phyloP scores from a whole-genome alignment of 2,113 vertebrate genomes.

The Rallus limicola region DNA sequence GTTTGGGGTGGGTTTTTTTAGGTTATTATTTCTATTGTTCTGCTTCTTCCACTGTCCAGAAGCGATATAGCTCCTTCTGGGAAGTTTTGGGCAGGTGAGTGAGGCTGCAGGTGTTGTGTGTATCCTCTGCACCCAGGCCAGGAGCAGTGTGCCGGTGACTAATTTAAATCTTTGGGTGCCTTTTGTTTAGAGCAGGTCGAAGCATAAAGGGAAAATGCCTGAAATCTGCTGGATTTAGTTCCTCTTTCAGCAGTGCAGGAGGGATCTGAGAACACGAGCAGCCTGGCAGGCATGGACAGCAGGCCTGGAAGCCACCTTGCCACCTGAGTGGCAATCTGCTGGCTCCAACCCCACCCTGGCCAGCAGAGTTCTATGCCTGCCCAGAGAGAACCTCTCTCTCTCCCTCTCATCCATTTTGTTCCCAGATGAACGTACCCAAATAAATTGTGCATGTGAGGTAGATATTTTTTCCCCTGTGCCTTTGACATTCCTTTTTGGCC shows the following conservation, averaged over 20 bases:
- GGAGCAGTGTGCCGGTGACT: not conserved
- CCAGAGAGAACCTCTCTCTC: not conserved
- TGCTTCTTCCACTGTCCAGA: not conserved
- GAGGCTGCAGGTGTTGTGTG: accelerated
- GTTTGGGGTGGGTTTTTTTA: not conserved
- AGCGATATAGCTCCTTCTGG: not conserved
- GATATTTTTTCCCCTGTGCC: not conserved
- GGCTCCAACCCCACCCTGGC: not conserved
- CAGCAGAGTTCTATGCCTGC: not conserved
- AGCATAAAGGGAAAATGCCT: not conserved
- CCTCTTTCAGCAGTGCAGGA: not conserved
- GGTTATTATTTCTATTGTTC: not conserved
- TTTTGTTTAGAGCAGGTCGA: not conserved
- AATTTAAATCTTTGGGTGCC: not conserved
- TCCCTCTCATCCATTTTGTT: not conserved
- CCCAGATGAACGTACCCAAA: accelerated
- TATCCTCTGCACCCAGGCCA: not conserved
- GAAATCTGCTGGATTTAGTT: not conserved
- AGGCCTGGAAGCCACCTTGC: not conserved
- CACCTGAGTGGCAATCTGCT: not conserved
- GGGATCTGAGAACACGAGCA: not conserved
- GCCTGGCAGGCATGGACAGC: not conserved
- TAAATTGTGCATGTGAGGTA: not conserved
- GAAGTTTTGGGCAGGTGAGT: not conserved
- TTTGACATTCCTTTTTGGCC: not conserved